phyloP scores from a whole-genome alignment of 2,888 invertebrate genomes.

The Didymodactylos carnosus region DNA sequence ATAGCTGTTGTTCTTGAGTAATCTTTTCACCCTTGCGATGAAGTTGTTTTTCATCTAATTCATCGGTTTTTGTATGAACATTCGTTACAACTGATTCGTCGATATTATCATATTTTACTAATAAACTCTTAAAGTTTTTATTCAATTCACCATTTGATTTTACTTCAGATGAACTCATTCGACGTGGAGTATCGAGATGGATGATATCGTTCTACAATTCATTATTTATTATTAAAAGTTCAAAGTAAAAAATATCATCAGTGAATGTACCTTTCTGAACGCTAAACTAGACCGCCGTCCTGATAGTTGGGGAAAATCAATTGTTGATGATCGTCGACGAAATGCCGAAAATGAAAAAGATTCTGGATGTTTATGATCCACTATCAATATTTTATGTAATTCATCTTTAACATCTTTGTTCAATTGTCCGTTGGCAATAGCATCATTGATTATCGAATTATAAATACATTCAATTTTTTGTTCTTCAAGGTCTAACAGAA shows the following conservation, averaged over 20 bases:
- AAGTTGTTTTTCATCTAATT: not conserved
- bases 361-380: constrained; percentile 1
- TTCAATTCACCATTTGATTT: not conserved
- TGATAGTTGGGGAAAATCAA: not conserved
- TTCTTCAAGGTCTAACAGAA: not conserved
- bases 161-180: not conserved
- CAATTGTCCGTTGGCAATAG: constrained; percentile 10
- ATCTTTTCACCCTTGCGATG: no score
- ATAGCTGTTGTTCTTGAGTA: not conserved
- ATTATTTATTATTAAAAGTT: no score
- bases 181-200: not conserved
- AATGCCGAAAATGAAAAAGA: not conserved
- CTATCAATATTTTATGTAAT: not conserved
- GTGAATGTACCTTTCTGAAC: no score
- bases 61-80: not conserved
- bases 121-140: not conserved
- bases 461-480: not conserved
- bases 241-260: no score
- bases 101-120: not conserved
- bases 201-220: no score
- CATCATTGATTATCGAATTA: constrained; percentile 4
- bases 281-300: not conserved
- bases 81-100: not conserved
- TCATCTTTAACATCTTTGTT: constrained; percentile 9
- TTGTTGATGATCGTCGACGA: not conserved